These are phyloP conservation scores for Cataglyphis altisquamis DNA, from an alignment of 2,888 invertebrate species.

Conservation along the genomic window DNA sequence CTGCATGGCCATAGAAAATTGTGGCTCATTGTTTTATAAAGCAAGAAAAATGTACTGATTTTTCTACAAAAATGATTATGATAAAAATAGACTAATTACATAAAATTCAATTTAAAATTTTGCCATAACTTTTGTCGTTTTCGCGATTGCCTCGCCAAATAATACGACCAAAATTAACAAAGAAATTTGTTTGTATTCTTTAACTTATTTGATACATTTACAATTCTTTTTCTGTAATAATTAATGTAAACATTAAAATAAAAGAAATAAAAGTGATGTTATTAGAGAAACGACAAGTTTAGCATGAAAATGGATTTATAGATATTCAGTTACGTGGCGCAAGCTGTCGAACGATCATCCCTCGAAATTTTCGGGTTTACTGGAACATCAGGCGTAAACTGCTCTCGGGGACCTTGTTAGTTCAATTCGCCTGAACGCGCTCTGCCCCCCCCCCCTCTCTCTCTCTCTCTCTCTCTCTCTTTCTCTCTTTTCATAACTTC, in stretches of 20 bases:
- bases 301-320: conserved; percentile 59
- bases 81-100: not conserved
- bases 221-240: not conserved
- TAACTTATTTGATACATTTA: not conserved
- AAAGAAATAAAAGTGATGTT: not conserved
- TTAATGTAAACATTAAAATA: not conserved
- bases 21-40: not conserved
- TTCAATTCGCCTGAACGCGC: conserved; percentile 79
- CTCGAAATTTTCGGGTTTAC: conserved; percentile 78
- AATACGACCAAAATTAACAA: not conserved
- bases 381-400: conserved; percentile 83
- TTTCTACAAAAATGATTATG: not conserved
- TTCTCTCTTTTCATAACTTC: not conserved
- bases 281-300: conserved; percentile 29
- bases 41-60: not conserved
- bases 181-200: not conserved
- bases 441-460: conserved; percentile 25
- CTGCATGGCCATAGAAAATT: not conserved
- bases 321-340: conserved; percentile 54
- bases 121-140: not conserved
- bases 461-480: conserved; percentile 10
- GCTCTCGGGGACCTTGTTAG: conserved; percentile 86
- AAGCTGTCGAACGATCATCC: conserved; percentile 75
- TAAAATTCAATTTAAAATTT: not conserved
- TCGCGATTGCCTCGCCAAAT: not conserved